These are phyloP conservation scores for Clivina fossor DNA, from an alignment of 2,888 invertebrate genomes.

Conservation along the genomic window DNA sequence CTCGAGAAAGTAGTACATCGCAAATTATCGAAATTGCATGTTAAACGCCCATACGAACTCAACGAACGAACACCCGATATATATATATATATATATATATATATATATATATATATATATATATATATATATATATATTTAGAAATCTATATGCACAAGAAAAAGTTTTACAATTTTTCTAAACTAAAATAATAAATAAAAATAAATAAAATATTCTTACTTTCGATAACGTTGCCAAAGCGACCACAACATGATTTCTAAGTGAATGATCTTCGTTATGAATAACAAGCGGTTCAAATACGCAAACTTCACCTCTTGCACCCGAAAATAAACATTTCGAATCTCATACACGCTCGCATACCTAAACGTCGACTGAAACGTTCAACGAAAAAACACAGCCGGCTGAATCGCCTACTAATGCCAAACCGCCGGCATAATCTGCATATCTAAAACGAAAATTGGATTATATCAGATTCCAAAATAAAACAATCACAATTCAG, in stretches of 20 bases:
- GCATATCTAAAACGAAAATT: conserved; percentile 53
- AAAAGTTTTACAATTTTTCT: no score
- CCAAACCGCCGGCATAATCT: conserved; percentile 71
- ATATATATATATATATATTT: no score
- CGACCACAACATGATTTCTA: conserved; percentile 76
- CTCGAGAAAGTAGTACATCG: no score
- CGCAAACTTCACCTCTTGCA: conserved; percentile 90
- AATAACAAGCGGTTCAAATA: conserved; percentile 65
- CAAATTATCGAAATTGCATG: no score
- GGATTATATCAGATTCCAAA: no score
- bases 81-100: no score
- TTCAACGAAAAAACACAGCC: conserved; percentile 95
- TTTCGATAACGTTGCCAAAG: conserved; percentile 92
- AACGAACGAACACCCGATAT: no score
- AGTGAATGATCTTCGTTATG: conserved; percentile 63
- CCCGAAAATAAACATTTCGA: conserved; percentile 96
- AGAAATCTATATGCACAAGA: no score
- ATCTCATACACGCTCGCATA: conserved; percentile 82
- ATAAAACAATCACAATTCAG: no score
- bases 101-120: no score
- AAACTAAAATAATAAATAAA: no score
- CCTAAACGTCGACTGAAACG: conserved; percentile 86
- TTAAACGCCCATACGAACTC: no score
- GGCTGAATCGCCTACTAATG: conserved; percentile 77
- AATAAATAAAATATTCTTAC: conserved; percentile 51